Evolutionary conservation across 2,113 vertebrate species (phyloP).

Genomic region (Misgurnus anguillicaudatus): DNA sequence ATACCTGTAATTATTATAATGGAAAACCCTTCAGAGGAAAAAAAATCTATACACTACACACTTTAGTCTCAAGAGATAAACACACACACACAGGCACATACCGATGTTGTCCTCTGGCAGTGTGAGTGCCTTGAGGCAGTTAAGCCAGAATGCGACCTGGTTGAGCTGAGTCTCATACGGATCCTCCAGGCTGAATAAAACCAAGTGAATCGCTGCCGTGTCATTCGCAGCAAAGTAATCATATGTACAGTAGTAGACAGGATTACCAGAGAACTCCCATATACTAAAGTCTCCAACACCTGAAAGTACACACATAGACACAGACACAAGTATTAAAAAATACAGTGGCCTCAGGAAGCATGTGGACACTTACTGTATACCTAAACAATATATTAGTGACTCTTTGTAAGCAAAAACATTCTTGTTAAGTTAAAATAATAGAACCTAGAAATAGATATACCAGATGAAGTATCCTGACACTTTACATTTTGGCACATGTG

Average conservation of each 20-base stretch:
- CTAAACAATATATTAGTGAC: no score
- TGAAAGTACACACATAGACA: slow-evolving; percentile 58
- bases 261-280: slow-evolving; percentile 98
- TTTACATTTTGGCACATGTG: no score
- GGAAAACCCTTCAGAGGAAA: background rate
- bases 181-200: slow-evolving; percentile 94
- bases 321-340: background rate
- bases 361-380: no score
- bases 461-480: no score
- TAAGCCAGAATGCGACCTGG: slow-evolving; percentile 97
- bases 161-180: slow-evolving; percentile 94
- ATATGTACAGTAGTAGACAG: slow-evolving; percentile 92
- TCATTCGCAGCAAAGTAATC: slow-evolving; percentile 97
- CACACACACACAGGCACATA: slow-evolving; percentile 59
- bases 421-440: no score
- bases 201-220: slow-evolving; percentile 85
- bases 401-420: no score
- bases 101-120: slow-evolving; percentile 88
- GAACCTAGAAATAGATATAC: no score
- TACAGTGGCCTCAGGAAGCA: no score
- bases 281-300: slow-evolving; percentile 94
- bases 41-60: background rate
- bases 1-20: slow-evolving; percentile 18
- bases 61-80: background rate
- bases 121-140: slow-evolving; percentile 89